A percentile compares a stretch with the other conserved stretches of the same genome.
Evolutionary conservation across 2,888 invertebrate genomes (phyloP).

Genomic region (Epicampocera succincta): DNA sequence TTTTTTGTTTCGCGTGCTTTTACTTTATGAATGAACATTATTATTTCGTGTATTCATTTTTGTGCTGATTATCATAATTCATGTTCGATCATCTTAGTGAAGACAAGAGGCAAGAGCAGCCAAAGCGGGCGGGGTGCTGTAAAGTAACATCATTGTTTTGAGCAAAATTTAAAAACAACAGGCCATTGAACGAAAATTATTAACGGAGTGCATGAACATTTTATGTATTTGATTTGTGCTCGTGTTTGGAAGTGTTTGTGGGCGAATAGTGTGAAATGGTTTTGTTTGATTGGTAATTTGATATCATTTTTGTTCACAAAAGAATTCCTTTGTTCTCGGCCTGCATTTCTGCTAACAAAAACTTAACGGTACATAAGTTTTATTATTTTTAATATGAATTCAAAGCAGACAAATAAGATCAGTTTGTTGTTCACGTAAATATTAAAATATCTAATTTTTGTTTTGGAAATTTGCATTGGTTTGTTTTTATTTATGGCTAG

Average conservation of each 20-base stretch:
- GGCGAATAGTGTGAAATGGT: constrained; percentile 35
- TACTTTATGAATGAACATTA: constrained; percentile 11
- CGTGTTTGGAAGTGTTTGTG: constrained; percentile 17
- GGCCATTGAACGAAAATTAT: constrained; percentile 46
- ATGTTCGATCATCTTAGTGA: constrained; percentile 11
- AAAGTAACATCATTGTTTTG: constrained; percentile 43
- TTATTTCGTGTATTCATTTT: background rate
- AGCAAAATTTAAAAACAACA: constrained; percentile 18
- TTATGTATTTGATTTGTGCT: background rate
- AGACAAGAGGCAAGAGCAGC: constrained; percentile 3
- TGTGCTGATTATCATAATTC: background rate
- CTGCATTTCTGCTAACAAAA: background rate
- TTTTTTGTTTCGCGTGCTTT: constrained; percentile 40
- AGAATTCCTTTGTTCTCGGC: constrained; percentile 10
- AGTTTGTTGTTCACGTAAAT: background rate
- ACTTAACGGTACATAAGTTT: constrained; percentile 42
- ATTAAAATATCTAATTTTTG: background rate
- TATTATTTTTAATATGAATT: too few relatives aligned
- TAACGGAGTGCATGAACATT: background rate
- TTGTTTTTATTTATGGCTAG: background rate
- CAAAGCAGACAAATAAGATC: background rate
- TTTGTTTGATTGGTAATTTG: constrained; percentile 51
- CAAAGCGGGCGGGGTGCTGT: constrained; percentile 6
- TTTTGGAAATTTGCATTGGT: background rate
- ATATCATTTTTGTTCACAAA: constrained; percentile 37